Conservation (phyloP, 1,140 invertebrate species). For the Pararge aegeria region DNA sequence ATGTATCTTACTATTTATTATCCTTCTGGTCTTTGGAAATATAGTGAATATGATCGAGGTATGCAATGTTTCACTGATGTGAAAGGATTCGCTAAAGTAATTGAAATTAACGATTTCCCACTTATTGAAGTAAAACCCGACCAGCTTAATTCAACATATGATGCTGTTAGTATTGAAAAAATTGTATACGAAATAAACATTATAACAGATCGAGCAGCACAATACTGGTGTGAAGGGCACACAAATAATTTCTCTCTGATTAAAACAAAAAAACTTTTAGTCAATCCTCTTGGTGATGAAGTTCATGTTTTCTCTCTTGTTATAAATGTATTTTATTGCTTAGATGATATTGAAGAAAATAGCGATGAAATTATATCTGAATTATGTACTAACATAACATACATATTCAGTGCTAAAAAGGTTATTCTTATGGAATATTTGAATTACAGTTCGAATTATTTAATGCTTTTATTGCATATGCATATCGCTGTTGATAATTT, state of each 20-base stretch:
- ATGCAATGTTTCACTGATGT: conserved; percentile 68
- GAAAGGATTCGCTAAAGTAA: conserved; percentile 53
- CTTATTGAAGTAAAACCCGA: conserved; percentile 25
- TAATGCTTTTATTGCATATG: conserved; percentile 51
- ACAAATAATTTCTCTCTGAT: conserved; percentile 61
- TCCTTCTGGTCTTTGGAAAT: conserved; percentile 65
- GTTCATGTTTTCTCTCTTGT: conserved; percentile 61
- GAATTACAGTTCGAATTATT: conserved; percentile 37
- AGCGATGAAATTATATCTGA: conserved; percentile 24
- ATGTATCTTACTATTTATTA: conserved; percentile 60
- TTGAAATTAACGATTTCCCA: conserved; percentile 47
- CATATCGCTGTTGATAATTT: conserved; percentile 43
- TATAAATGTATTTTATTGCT: conserved; percentile 36
- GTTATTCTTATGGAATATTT: conserved; percentile 59
- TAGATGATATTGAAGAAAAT: conserved; percentile 32
- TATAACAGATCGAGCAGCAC: conserved; percentile 54
- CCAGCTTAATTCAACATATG: conserved; percentile 4
- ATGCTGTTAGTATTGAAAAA: conserved; percentile 43
- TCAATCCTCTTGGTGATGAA: conserved; percentile 52
- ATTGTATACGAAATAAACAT: conserved; percentile 49
- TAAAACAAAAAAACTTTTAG: conserved; percentile 56
- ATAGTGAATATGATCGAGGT: conserved; percentile 51
- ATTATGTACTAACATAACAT: conserved; percentile 40
- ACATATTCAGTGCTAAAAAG: conserved; percentile 49
- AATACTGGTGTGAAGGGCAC: conserved; percentile 71